Base-by-base conservation (phyloP, 2,797 vertebrate genomes). In the Merluccius polli region DNA sequence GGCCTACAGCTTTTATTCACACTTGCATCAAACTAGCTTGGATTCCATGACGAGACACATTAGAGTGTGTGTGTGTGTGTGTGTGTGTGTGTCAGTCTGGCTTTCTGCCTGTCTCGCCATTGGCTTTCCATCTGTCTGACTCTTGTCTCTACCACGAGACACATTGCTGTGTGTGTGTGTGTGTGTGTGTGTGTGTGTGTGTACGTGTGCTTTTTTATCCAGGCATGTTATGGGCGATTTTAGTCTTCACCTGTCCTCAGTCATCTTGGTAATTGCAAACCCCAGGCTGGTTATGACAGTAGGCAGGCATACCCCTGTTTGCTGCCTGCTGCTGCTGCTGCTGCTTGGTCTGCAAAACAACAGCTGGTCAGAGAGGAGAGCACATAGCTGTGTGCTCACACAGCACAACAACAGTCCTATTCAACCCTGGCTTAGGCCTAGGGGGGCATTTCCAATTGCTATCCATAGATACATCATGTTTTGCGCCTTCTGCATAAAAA, bases 201-300 rank as follows among this genome's bases (percentile, higher is more conserved):
- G 44, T 59, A 71, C 71, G 59, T 16, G 52, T 35, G 52, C n/a
- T 69, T 15, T 41, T 12, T n/a, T 75, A 73, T 77, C 71, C 75
- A 69, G 8, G 4, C 30, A 72, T 32, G 31, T 78, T 78, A 82
- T 86, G 80, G 86, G 78, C 79, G 86, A 87, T 76, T 24, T 80
- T n/a, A 74, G 73, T 77, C 85, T 59, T 91, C 90, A 92, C 89
- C 91, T 92, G 91, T 92, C 86, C 74, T 38, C 72, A 74, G 77
- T 75, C 81, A 75, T 91, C 89, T 87, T 72, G 52, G 85, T 83
- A 79, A 89, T 85, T 82, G 74, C 70, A 71, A 73, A 38, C 72
- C 71, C 30, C 74, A 75, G 41, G 80, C 84, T 76, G 80, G 77
- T 81, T 75, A 24, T 72, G 84, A 80, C 79, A 78, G 75, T 78